Base-by-base conservation (phyloP, 2,888 invertebrate species). In the Campaea margaritaria region DNA sequence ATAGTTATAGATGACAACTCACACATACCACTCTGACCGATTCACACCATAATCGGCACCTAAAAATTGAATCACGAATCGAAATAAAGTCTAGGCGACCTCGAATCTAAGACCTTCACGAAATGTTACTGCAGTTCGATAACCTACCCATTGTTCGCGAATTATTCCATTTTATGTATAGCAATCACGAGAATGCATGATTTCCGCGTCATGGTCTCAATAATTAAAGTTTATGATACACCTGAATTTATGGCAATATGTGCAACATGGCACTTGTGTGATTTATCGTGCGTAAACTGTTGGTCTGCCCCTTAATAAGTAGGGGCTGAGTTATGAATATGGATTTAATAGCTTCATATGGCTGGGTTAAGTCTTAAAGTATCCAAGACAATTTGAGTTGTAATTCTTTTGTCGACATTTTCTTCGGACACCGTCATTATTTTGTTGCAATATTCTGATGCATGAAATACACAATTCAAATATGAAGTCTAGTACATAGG, bases 61-160 rank as follows among this genome's bases (percentile, higher is more conserved):
- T 21, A 13, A 8, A 52, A 47, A 48, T 49, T 46, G 68, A 71
- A 67, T 74, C 69, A 74, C 59, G 58, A 62, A 47, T 68, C 61
- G 69, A 76, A 75, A 72, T 74, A 75, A 73, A 65, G 71, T 79
- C 74, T 75, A 79, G 73, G 62, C 74, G 85, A 81, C 91, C 91
- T 90, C 88, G 87, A 63, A 66, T 80, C 83, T 84, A 81, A 83
- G 86, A 88, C 91, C 91, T 91, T 91, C 89, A 82, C 85, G 74
- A 91, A 91, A 90, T 91, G 91, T 83, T 89, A 91, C 74, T 82
- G 70, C 66, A 82, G 91, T 86, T 86, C 91, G 81, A 85, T 83
- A 82, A 90, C 89, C 91, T 80, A 64, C 59, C 80, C 82, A 88
- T 91, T 90, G 90, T 90, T 89, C 71, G 79, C 83, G 83, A 82